Evolutionary conservation across 37 sponge, comb jelly and placozoan species (phyloP).

Genomic region (Amphimedon queenslandica): DNA sequence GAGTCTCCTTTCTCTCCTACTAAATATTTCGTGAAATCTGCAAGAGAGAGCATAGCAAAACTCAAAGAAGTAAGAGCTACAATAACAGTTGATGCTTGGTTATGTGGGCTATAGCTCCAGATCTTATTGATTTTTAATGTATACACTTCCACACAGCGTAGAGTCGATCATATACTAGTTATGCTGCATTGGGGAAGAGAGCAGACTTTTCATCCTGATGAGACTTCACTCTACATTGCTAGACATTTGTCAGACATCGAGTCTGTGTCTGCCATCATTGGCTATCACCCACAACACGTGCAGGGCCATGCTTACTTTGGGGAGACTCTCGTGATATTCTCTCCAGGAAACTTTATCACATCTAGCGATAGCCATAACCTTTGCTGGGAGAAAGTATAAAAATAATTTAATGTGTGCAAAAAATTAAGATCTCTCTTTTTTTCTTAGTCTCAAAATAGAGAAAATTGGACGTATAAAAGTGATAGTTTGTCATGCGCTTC

Average conservation of each 20-base stretch:
- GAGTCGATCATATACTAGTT: constrained; percentile 54
- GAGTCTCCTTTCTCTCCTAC: constrained; percentile 36
- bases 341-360: constrained; percentile 29
- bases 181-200: constrained; percentile 68
- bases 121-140: neutral
- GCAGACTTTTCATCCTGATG: constrained; percentile 42
- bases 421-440: too few relatives aligned
- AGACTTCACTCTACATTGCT: constrained; percentile 39
- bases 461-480: neutral
- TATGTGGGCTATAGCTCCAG: neutral
- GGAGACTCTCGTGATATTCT: constrained; percentile 61
- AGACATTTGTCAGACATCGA: constrained; percentile 34
- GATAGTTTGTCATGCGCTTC: constrained; percentile 10
- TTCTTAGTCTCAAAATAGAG: too few relatives aligned
- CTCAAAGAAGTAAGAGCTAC: constrained; percentile 32
- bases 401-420: too few relatives aligned
- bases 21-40: constrained; percentile 34
- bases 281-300: constrained; percentile 44
- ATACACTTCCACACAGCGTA: constrained; percentile 19
- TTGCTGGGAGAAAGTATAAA: constrained; percentile 62
- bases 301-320: constrained; percentile 77
- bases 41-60: constrained; percentile 23
- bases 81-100: neutral
- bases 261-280: constrained; percentile 40
- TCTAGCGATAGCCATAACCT: constrained; percentile 3